phyloP scores from a whole-genome alignment of 2,888 invertebrate genomes.

The Phymatocera aterrima region DNA sequence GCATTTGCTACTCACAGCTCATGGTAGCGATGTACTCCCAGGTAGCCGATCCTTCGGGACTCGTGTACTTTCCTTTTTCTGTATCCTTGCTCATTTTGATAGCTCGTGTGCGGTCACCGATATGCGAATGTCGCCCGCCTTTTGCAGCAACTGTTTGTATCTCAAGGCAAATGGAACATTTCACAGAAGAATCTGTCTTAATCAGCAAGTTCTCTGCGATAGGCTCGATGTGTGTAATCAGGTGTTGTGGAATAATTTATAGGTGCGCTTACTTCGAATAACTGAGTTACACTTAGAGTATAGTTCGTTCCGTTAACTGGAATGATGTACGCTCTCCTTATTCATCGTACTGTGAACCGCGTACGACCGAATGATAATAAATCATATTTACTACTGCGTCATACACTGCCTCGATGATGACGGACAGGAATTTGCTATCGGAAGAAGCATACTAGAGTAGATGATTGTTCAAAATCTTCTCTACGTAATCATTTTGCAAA shows the following conservation, averaged over 20 bases:
- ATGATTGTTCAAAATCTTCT: too few relatives aligned
- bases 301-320: neutral
- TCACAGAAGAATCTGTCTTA: neutral
- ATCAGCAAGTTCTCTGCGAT: neutral
- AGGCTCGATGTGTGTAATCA: neutral
- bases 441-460: too few relatives aligned
- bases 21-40: conserved; percentile 60
- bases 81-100: conserved; percentile 50
- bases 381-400: neutral
- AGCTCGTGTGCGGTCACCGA: neutral
- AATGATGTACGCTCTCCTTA: neutral
- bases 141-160: neutral
- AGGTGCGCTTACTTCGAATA: neutral
- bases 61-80: conserved; percentile 57
- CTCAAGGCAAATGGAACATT: neutral
- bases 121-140: neutral
- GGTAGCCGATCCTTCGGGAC: conserved; percentile 58
- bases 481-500: too few relatives aligned
- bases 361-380: neutral
- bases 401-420: too few relatives aligned
- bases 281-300: too few relatives aligned
- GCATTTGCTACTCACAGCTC: conserved; percentile 56
- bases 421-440: too few relatives aligned
- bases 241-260: neutral
- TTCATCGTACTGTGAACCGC: neutral